Conservation (phyloP, 2,797 vertebrate species). For the Nyctibius grandis region DNA sequence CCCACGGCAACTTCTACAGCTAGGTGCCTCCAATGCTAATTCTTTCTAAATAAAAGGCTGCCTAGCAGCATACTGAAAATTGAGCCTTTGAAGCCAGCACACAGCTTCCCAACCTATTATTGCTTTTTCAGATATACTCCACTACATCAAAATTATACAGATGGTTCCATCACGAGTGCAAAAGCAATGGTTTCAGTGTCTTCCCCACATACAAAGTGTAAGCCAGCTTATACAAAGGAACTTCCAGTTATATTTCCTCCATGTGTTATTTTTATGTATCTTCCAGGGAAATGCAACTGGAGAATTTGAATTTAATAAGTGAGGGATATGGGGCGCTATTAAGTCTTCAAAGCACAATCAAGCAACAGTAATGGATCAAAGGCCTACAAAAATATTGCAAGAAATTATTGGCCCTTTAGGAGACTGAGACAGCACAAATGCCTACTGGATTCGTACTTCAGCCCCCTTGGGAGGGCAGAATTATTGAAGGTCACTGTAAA, state of each 20-base stretch:
- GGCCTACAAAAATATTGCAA: conserved; percentile 14
- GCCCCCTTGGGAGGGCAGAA: conserved; percentile 9
- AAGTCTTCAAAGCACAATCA: conserved; percentile 47
- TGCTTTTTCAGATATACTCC: conserved; percentile 40
- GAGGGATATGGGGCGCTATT: conserved; percentile 6
- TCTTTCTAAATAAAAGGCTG: conserved; percentile 28
- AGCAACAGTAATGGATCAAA: conserved; percentile 35
- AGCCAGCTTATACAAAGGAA: conserved; percentile 13
- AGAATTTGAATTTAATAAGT: conserved; percentile 62
- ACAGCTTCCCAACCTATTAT: not conserved
- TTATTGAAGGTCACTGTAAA: conserved; percentile 16
- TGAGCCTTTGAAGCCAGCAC: conserved; percentile 3
- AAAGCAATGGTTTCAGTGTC: not conserved
- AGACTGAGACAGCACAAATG: conserved; percentile 15
- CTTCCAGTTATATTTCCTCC: conserved; percentile 47
- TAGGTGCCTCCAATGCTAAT: not conserved
- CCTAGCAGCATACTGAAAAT: not conserved
- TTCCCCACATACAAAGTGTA: not conserved
- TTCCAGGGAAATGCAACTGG: conserved; percentile 35
- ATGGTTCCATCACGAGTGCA: not conserved
- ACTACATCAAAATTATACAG: not conserved
- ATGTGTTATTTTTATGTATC: conserved; percentile 60
- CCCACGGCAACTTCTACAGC: not conserved
- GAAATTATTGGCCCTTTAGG: conserved; percentile 20
- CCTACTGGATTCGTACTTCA: conserved; percentile 21